phyloP scores from a whole-genome alignment of 2,888 invertebrate genomes.

The Drosophila aldrichi region DNA sequence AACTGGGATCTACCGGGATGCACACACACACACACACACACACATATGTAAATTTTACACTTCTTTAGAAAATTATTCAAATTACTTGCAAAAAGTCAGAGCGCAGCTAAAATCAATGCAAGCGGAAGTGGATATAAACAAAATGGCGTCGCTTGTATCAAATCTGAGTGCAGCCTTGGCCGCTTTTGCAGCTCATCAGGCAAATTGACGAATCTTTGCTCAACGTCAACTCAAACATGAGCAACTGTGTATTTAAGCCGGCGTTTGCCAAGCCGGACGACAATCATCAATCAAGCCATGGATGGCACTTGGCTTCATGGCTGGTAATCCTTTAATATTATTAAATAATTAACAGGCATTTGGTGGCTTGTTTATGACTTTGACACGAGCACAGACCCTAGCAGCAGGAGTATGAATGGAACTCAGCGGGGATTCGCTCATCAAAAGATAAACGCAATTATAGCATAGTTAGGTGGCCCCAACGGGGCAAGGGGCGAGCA shows the following conservation, averaged over 20 bases:
- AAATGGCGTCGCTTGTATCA: slow-evolving; percentile 20
- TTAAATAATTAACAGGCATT: slow-evolving; percentile 77
- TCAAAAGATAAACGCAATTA: slow-evolving; percentile 80
- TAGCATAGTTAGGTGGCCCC: slow-evolving; percentile 53
- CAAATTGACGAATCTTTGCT: slow-evolving; percentile 45
- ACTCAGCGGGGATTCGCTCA: slow-evolving; percentile 63
- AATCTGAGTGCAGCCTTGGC: slow-evolving; percentile 41
- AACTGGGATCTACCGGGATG: slow-evolving; percentile 20
- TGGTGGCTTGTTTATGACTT: slow-evolving; percentile 68
- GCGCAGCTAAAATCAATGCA: slow-evolving; percentile 48
- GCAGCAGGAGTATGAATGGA: slow-evolving; percentile 45
- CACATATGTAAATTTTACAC: slow-evolving; percentile 73
- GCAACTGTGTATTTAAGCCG: slow-evolving; percentile 12
- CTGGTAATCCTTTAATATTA: slow-evolving; percentile 76
- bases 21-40: slow-evolving; percentile 6
- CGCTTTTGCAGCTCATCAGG: slow-evolving; percentile 40
- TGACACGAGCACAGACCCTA: slow-evolving; percentile 31
- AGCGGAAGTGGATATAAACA: slow-evolving; percentile 30
- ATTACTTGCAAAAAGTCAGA: slow-evolving; percentile 54
- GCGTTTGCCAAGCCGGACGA: too few relatives aligned
- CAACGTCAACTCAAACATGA: slow-evolving; percentile 20
- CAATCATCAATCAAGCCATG: slow-evolving; percentile 54
- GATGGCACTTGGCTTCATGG: slow-evolving; percentile 34
- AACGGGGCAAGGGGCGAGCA: neutral
- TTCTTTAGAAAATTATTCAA: slow-evolving; percentile 76